Percentiles rank a stretch among this genome's conserved stretches.
phyloP scores from a whole-genome alignment of 2,888 invertebrate species.

The Zygaena filipendulae region DNA sequence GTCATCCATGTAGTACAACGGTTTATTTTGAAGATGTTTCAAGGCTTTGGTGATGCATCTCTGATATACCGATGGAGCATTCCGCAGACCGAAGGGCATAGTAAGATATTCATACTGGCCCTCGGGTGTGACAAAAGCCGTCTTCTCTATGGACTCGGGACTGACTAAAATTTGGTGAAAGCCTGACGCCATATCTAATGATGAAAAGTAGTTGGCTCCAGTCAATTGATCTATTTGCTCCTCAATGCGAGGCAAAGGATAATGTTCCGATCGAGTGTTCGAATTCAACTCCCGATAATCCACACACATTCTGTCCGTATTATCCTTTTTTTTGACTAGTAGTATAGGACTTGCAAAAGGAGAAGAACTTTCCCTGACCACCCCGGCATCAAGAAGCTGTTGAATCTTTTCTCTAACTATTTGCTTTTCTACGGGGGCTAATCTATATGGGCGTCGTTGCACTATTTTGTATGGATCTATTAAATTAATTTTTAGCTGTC shows the following conservation, averaged over 20 bases:
- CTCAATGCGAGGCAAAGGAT: constrained; percentile 13
- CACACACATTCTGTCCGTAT: too few relatives aligned
- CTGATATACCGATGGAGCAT: constrained; percentile 27
- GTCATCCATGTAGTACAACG: constrained; percentile 16
- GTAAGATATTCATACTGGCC: constrained; percentile 15
- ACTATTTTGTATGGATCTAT: constrained; percentile 10
- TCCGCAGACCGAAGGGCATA: constrained; percentile 14
- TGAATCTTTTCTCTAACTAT: constrained; percentile 19
- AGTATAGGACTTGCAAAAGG: constrained; percentile 23
- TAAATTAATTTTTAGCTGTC: constrained; percentile 7
- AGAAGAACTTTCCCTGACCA: constrained; percentile 21
- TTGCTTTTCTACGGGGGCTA: constrained; percentile 16
- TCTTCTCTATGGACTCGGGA: constrained; percentile 12
- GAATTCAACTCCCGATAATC: too few relatives aligned
- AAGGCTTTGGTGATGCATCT: constrained; percentile 21
- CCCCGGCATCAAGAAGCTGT: constrained; percentile 15
- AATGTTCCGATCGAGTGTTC: constrained; percentile 18
- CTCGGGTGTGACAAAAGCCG: constrained; percentile 15
- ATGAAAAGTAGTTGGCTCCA: constrained; percentile 15
- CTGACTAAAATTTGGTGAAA: constrained; percentile 20
- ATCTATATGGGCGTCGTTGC: constrained; percentile 14
- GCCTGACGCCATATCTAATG: constrained; percentile 20
- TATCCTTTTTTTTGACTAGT: constrained; percentile 12
- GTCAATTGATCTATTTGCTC: too few relatives aligned
- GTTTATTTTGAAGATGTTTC: constrained; percentile 6